Evolutionary conservation across 2,113 vertebrate species (phyloP).

Genomic region (Tetrax tetrax): DNA sequence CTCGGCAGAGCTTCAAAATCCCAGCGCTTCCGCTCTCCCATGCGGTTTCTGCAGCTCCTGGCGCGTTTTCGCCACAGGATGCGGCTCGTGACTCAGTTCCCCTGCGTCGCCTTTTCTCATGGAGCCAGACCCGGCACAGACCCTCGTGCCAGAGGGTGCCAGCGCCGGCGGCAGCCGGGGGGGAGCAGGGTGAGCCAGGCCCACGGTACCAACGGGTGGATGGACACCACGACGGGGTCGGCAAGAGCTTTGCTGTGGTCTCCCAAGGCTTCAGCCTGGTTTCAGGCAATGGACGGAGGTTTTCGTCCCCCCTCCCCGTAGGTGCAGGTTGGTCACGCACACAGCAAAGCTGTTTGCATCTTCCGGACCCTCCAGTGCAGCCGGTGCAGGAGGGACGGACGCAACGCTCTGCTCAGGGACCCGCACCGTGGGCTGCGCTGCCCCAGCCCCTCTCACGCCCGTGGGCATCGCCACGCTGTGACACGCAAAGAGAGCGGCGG

Average conservation of each 20-base stretch:
- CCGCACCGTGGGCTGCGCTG: fast-evolving
- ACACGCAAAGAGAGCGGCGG: too few relatives aligned
- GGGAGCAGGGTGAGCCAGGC: neutral
- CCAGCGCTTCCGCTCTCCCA: fast-evolving
- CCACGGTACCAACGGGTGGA: too few relatives aligned
- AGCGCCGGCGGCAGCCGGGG: neutral
- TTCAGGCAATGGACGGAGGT: fast-evolving
- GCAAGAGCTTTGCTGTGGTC: fast-evolving
- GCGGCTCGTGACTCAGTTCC: neutral
- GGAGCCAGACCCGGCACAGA: fast-evolving
- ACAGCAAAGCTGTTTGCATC: neutral
- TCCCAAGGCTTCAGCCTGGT: neutral
- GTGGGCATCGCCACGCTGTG: fast-evolving
- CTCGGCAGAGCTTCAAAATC: neutral
- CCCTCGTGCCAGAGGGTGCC: fast-evolving
- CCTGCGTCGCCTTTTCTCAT: neutral
- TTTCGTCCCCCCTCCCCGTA: neutral
- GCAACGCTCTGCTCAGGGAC: fast-evolving
- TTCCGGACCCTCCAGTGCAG: neutral
- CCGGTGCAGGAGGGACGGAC: neutral
- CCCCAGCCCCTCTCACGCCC: neutral
- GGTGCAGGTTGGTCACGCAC: fast-evolving
- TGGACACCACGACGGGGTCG: fast-evolving
- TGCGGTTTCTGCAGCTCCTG: neutral
- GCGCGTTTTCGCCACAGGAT: neutral